Conservation (phyloP, 2,888 invertebrate genomes). For the Ctena decussata region DNA sequence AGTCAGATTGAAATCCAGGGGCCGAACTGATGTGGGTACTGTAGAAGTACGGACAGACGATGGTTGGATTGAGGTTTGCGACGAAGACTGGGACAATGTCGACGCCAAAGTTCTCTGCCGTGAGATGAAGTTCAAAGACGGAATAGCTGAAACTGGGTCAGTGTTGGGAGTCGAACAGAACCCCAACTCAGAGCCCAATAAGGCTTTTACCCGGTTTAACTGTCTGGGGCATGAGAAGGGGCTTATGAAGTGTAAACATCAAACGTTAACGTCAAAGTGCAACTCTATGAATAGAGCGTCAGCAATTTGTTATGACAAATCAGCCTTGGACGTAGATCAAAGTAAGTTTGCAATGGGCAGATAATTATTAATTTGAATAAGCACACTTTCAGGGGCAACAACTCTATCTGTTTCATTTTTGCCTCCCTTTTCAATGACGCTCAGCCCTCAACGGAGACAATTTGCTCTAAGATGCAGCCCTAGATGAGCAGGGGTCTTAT, state of each 20-base stretch:
- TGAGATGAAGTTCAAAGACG: slow-evolving; percentile 74
- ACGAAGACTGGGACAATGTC: slow-evolving; percentile 73
- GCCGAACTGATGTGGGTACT: slow-evolving; percentile 71
- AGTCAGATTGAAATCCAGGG: slow-evolving; percentile 74
- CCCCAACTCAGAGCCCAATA: slow-evolving; percentile 28
- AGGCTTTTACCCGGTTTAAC: slow-evolving; percentile 58
- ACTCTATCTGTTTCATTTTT: too few species aligned
- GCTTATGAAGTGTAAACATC: slow-evolving; percentile 60
- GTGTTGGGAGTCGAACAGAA: slow-evolving; percentile 61
- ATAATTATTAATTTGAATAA: too few species aligned
- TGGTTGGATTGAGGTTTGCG: slow-evolving; percentile 75
- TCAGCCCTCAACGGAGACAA: too few species aligned
- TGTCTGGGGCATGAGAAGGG: slow-evolving; percentile 63
- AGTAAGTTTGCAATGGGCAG: slow-evolving; percentile 49
- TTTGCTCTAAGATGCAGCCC: too few species aligned
- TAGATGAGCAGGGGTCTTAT: too few species aligned
- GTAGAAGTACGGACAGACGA: slow-evolving; percentile 71
- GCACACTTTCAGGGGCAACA: too few species aligned
- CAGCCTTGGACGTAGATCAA: slow-evolving; percentile 3
- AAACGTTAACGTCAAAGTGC: slow-evolving; percentile 49
- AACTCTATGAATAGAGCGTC: slow-evolving; percentile 64
- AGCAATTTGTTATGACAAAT: slow-evolving; percentile 66
- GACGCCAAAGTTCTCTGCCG: slow-evolving; percentile 77
- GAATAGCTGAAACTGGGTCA: slow-evolving; percentile 72
- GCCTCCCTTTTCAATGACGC: too few species aligned